Evolutionary conservation across 1,140 invertebrate species (phyloP), one percentile per base, ranked within the genome.

Genomic region (Popillia japonica): DNA sequence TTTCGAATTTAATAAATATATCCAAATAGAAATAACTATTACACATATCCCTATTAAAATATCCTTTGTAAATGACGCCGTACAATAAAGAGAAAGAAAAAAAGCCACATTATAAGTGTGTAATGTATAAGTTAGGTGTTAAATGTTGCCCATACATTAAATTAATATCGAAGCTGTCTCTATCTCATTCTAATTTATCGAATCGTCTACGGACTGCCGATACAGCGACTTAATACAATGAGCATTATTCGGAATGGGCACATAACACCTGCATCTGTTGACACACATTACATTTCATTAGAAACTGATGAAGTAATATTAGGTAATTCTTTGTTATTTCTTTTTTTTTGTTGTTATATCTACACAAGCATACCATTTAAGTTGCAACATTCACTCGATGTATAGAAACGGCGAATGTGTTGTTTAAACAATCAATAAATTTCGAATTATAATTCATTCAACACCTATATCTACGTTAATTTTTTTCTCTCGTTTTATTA

Each of bases 281-380:
- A 55, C 48, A 55, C 48, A 55, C 48, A 55, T 55, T 55, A 34
- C 27, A 55, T 55, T 55, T 17, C 48, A 55, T 55, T 55, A 17
- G 48, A 55, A 55, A 55, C 48, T 55, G 48, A 55, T 55, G n/a
- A 55, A 55, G 48, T 55, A 55, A 55, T 55, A 55, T 55, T n/a
- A 6, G 17, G 48, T 7, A 3, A 17, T 55, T 55, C 48, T 55
- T 55, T 55, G 48, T 55, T 7, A 17, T n/a, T 14, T 17, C 14
- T 55, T 55, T 44, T 44, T 44, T 44, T n/a, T 44, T n/a, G 0
- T 20, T n/a, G 48, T 34, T 34, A 55, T 55, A 55, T 6, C n/a
- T 55, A 55, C 48, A 34, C 27, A 34, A 34, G 27, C 27, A 17
- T 55, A 55, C 17, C 48, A 3, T 14, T 55, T 17, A 17, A 17